Conservation (phyloP, 1,140 invertebrate genomes). For the Lepidurus packardi region DNA sequence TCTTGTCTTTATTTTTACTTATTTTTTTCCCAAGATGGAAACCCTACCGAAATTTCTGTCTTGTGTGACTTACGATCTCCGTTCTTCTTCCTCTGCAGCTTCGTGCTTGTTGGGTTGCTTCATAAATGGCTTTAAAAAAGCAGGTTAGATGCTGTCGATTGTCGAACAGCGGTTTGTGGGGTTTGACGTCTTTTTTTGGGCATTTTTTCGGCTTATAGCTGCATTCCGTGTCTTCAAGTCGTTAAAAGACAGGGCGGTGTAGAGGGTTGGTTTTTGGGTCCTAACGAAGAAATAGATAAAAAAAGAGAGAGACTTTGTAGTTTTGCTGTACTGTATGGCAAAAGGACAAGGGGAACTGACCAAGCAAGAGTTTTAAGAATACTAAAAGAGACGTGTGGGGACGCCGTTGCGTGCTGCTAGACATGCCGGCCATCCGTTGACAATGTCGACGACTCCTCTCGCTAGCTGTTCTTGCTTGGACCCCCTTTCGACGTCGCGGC, state of each 20-base stretch:
- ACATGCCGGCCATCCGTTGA: background rate
- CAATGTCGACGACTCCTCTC: background rate
- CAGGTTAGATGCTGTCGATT: slow-evolving; percentile 14
- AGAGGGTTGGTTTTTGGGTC: background rate
- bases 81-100: background rate
- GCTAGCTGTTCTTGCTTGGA: background rate
- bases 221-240: background rate
- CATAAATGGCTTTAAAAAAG: slow-evolving; percentile 1
- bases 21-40: background rate
- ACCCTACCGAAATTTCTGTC: background rate
- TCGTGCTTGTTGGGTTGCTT: background rate
- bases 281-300: no score
- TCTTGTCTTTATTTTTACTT: background rate
- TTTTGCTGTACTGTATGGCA: background rate
- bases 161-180: background rate
- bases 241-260: background rate
- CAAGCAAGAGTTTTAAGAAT: background rate
- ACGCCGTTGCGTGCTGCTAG: background rate
- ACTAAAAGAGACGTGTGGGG: background rate
- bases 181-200: background rate
- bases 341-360: background rate
- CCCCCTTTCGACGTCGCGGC: background rate
- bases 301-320: background rate
- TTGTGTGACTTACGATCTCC: background rate
- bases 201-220: background rate